These are phyloP conservation scores for Ceratosolen fusciceps DNA, from an alignment of 1,140 invertebrate species.

Conservation along the genomic window DNA sequence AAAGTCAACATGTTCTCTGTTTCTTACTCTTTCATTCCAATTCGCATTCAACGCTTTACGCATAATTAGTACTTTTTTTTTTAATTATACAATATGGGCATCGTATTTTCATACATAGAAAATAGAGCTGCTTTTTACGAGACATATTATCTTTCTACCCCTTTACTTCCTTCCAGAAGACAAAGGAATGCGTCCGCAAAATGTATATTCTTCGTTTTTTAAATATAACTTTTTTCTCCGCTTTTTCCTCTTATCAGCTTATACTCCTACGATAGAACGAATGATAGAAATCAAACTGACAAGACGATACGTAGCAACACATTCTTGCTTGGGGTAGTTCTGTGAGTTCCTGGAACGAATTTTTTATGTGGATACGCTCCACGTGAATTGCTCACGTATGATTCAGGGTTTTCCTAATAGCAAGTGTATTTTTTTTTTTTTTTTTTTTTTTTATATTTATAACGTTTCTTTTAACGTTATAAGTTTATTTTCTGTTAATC, in stretches of 20 bases:
- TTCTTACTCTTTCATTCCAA: not conserved
- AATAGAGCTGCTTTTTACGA: slow-evolving; percentile 42
- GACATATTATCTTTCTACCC: slow-evolving; percentile 16
- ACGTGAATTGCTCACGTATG: slow-evolving; percentile 22
- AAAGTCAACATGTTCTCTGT: too few species aligned
- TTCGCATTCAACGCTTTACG: slow-evolving; percentile 1
- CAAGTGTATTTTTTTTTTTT: slow-evolving; percentile 14
- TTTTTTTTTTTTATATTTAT: slow-evolving; percentile 27
- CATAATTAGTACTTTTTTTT: too few species aligned
- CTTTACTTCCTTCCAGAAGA: slow-evolving; percentile 25
- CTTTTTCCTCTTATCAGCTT: slow-evolving; percentile 28
- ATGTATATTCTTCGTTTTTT: slow-evolving; percentile 31
- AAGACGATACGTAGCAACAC: slow-evolving; percentile 40
- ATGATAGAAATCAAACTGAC: slow-evolving; percentile 29
- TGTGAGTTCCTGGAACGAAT: slow-evolving; percentile 24
- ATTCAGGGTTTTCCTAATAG: slow-evolving; percentile 38
- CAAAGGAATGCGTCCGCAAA: slow-evolving; percentile 42
- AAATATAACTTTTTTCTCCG: slow-evolving; percentile 6
- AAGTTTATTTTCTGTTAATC: slow-evolving; percentile 23
- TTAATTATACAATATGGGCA: slow-evolving; percentile 39
- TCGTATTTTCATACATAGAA: slow-evolving; percentile 44
- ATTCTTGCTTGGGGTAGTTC: slow-evolving; percentile 29
- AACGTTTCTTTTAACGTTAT: slow-evolving; percentile 44
- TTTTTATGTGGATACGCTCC: slow-evolving; percentile 37
- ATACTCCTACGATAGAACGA: slow-evolving; percentile 15